Conservation (phyloP, 2,113 vertebrate species). For the Girardinichthys multiradiatus region DNA sequence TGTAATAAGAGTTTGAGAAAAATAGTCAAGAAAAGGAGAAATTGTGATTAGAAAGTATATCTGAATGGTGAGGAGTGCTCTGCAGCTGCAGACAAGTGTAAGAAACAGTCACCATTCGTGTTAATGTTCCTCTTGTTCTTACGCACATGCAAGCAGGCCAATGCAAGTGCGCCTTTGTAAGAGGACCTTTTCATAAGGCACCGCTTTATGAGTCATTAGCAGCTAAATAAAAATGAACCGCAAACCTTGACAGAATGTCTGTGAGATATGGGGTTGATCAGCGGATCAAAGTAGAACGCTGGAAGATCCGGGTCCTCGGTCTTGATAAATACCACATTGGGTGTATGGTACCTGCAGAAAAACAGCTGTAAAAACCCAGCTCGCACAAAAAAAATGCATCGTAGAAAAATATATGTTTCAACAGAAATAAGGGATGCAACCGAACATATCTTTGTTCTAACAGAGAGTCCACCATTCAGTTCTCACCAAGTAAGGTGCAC, state of each 20-base stretch:
- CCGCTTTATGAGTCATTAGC: neutral
- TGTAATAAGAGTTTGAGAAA: neutral
- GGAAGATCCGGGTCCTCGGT: conserved; percentile 98
- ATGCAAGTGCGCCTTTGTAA: conserved; percentile 72
- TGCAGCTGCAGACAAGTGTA: conserved; percentile 52
- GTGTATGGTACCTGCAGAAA: conserved; percentile 92
- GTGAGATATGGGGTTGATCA: conserved; percentile 99
- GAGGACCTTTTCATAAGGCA: conserved; percentile 19
- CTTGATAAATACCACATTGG: conserved; percentile 99
- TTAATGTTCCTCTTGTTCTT: conserved; percentile 67
- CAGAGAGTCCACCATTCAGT: neutral
- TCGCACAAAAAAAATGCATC: neutral
- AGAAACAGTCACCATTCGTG: conserved; percentile 43
- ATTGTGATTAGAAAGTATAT: conserved; percentile 9
- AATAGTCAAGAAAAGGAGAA: neutral
- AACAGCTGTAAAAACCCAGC: neutral
- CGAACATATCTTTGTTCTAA: neutral
- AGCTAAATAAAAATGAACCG: neutral
- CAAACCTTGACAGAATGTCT: conserved; percentile 97
- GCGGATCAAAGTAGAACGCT: conserved; percentile 97
- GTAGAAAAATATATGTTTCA: neutral
- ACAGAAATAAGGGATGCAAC: neutral
- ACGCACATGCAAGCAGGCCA: conserved; percentile 64
- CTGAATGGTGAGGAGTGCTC: conserved; percentile 31
- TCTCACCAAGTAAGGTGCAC: conserved; percentile 97